Evolutionary conservation across 64 coral and sea anemone species (phyloP), one percentile per base, ranked within the genome.

Genomic region (Exaiptasia diaphana): DNA sequence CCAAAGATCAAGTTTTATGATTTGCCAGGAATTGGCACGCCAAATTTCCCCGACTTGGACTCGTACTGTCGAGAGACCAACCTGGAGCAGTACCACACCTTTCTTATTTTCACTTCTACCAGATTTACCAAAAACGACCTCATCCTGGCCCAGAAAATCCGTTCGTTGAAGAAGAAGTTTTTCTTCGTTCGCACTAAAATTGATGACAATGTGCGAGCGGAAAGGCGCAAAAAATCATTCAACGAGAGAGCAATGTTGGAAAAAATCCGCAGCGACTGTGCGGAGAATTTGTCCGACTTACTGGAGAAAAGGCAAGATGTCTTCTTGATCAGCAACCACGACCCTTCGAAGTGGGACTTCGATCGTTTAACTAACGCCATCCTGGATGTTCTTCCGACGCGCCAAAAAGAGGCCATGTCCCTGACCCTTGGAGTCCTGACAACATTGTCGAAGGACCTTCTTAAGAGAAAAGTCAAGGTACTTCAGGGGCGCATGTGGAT

Each of bases 311-410:
- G 25, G 11, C 17, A 72, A 3, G 64, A 83, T 15, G 42, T 83
- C n/a, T 83, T 83, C 63, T 49, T 83, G 61, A 83, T 83, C 33
- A 83, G 80, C 48, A 83, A 83, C 45, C 80, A 83, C 39, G 7
- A 52, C 67, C 80, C 80, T n/a, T 12, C 4, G 11, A 83, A 41
- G 65, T 83, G 80, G 80, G 80, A 83, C 1, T 83, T 83, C 22
- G 45, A 21, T 26, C 64, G 64, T 33, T 65, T 83, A 8, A 71
- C 45, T 2, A 1, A 83, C 29, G 59, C 61, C 25, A 71, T 83
- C 57, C 18, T 83, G 0, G 43, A 80, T 65, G 77, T 56, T 17
- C 45, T 79, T n/a, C 76, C 76, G 3, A n/a, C 15, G 4, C 38
- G 35, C 31, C 76, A 82, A 45, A 10, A 29, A 35, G 79, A 82